These are phyloP conservation scores for Heliconius erato DNA, from an alignment of 2,888 invertebrate genomes.

Conservation along the genomic window DNA sequence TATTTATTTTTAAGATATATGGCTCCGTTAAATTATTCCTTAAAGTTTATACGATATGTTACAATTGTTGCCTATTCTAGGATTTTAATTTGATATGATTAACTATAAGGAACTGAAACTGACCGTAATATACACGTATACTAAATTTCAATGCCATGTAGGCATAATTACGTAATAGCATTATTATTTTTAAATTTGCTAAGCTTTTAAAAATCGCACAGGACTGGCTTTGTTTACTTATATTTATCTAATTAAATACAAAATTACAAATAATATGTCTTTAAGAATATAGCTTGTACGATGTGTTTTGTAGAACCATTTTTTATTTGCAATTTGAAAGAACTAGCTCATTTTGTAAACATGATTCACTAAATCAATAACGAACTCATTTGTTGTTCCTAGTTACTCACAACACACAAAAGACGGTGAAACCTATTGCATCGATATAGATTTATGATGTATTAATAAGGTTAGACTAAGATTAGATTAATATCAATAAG, in stretches of 20 bases:
- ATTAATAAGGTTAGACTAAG: not conserved
- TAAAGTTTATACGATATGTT: too few relatives aligned
- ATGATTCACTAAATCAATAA: conserved; percentile 41
- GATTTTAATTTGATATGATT: too few relatives aligned
- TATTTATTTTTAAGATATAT: not conserved
- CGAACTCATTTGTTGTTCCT: conserved; percentile 31
- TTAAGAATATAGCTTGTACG: not conserved
- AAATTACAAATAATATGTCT: not conserved
- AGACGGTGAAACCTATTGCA: conserved; percentile 1
- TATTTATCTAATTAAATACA: too few relatives aligned
- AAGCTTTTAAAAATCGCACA: not conserved
- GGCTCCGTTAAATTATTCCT: not conserved
- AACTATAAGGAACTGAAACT: too few relatives aligned
- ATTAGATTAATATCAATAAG: too few relatives aligned
- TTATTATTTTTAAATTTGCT: not conserved
- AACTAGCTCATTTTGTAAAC: conserved; percentile 19
- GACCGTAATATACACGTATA: not conserved
- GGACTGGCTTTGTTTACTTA: not conserved
- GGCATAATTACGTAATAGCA: conserved; percentile 8
- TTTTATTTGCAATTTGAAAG: not conserved
- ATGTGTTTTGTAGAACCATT: not conserved
- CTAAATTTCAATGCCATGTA: not conserved
- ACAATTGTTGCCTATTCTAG: too few relatives aligned
- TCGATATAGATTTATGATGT: not conserved
- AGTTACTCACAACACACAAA: conserved; percentile 13